Conservation (phyloP, 2,888 invertebrate species). For the Synanthedon andrenaeformis region DNA sequence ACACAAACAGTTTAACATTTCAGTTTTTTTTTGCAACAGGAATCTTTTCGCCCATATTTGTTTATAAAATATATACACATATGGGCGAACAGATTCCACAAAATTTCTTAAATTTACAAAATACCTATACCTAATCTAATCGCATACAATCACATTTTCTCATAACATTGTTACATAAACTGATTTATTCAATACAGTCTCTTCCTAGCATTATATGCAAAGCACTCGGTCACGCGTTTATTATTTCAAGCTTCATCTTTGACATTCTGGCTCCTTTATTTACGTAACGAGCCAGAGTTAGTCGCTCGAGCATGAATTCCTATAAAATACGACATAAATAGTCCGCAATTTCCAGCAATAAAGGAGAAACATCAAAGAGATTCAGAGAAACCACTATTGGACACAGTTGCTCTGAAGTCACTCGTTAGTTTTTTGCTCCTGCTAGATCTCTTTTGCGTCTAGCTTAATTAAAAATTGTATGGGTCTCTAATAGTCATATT, state of each 20-base stretch:
- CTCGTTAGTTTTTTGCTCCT: slow-evolving; percentile 5
- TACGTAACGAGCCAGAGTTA: slow-evolving; percentile 34
- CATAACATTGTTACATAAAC: slow-evolving; percentile 10
- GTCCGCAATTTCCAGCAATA: slow-evolving; percentile 37
- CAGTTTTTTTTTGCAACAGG: too few relatives aligned
- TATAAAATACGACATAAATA: slow-evolving; percentile 48
- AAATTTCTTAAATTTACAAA: too few relatives aligned
- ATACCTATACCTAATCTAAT: background rate
- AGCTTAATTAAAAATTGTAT: slow-evolving; percentile 55
- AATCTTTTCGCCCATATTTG: too few relatives aligned
- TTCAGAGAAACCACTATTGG: slow-evolving; percentile 36
- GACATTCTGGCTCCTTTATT: slow-evolving; percentile 29
- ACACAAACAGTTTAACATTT: too few relatives aligned
- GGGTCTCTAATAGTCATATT: slow-evolving; percentile 55
- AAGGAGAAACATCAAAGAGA: slow-evolving; percentile 49
- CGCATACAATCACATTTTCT: slow-evolving; percentile 3
- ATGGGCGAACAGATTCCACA: too few relatives aligned
- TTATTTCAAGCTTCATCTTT: slow-evolving; percentile 34
- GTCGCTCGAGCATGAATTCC: slow-evolving; percentile 39
- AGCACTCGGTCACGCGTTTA: slow-evolving; percentile 31
- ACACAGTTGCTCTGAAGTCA: slow-evolving; percentile 22
- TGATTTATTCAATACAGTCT: slow-evolving; percentile 23
- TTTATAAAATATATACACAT: too few relatives aligned
- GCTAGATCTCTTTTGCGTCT: slow-evolving; percentile 13
- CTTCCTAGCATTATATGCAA: slow-evolving; percentile 38